These are phyloP conservation scores for Himalopsyche japonica DNA, from an alignment of 2,888 invertebrate species.

Conservation along the genomic window DNA sequence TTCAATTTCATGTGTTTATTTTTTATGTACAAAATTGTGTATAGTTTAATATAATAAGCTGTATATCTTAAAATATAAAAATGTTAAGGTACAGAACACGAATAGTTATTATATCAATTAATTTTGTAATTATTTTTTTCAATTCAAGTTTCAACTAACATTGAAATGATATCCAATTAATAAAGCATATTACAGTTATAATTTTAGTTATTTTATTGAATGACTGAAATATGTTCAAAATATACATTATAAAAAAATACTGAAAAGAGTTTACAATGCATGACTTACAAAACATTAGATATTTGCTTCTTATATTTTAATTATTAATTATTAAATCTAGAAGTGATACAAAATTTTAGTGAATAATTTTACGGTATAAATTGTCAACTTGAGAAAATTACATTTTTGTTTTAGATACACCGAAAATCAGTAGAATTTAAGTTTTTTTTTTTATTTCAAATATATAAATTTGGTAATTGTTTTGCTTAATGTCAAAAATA, in stretches of 20 bases:
- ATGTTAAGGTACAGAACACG: neutral
- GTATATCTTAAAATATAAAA: neutral
- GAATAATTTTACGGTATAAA: neutral
- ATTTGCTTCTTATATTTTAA: neutral
- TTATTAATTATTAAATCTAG: neutral
- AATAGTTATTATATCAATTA: neutral
- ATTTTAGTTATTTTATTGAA: neutral
- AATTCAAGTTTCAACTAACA: too few relatives aligned
- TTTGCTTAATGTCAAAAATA: slow-evolving; percentile 4
- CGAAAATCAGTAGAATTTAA: neutral
- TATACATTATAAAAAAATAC: neutral
- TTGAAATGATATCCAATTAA: neutral
- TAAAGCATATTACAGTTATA: neutral
- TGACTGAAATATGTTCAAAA: neutral
- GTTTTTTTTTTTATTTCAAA: neutral
- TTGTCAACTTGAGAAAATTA: neutral
- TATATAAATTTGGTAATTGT: neutral
- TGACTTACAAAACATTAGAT: neutral
- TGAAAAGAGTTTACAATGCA: neutral
- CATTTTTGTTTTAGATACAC: neutral
- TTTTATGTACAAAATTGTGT: neutral
- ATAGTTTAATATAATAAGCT: neutral
- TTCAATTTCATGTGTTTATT: neutral
- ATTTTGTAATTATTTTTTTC: neutral
- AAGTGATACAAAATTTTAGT: neutral